A percentile compares a stretch with the other conserved stretches of the same genome.
Conservation (phyloP, 30 jellyfish, hydroid and myxozoan species). For the Aurelia sp. region DNA sequence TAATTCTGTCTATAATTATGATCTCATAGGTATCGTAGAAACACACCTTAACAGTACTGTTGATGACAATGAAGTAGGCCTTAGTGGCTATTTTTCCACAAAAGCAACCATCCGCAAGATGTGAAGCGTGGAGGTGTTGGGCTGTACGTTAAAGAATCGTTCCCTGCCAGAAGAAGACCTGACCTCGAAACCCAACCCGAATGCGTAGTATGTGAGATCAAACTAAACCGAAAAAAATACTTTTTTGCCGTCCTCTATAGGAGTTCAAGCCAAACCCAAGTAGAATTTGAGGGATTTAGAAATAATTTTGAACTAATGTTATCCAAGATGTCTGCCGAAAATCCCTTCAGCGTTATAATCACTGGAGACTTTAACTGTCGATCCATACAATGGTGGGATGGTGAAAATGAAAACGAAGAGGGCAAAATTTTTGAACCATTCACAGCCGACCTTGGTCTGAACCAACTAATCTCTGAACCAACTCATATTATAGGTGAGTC, state of each 20-base stretch:
- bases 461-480: no score
- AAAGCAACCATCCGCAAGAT: no score
- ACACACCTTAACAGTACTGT: no score
- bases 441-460: conserved; percentile 47
- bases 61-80: no score
- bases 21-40: no score
- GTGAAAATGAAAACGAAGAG: conserved; percentile 39
- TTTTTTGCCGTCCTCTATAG: conserved; percentile 17
- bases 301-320: conserved; percentile 35
- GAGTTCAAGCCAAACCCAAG: conserved; percentile 59
- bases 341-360: conserved; percentile 30
- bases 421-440: conserved; percentile 42
- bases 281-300: conserved; percentile 25
- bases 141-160: not conserved
- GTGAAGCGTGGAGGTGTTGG: not conserved
- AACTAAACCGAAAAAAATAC: not conserved
- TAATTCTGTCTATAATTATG: no score
- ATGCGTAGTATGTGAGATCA: not conserved
- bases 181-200: not conserved
- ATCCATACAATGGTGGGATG: conserved; percentile 54
- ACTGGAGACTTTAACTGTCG: conserved; percentile 52
- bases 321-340: conserved; percentile 55
- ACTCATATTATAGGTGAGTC: conserved; percentile 40
- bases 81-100: no score
- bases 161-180: not conserved